Evolutionary conservation across 2,797 vertebrate genomes (phyloP).

Genomic region (Xyrichtys novacula): DNA sequence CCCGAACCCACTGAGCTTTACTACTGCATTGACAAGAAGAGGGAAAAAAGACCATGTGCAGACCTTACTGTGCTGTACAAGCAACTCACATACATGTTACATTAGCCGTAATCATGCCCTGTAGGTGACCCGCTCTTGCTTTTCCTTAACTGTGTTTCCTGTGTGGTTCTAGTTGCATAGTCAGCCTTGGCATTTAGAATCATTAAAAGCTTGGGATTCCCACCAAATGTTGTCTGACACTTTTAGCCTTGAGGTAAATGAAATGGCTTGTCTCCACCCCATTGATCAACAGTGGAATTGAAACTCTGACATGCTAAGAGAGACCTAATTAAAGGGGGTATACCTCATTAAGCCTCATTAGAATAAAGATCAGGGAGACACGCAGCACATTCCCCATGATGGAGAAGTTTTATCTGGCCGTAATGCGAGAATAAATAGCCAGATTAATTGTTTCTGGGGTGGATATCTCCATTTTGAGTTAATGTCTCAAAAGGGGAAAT

Average conservation of each 20-base stretch:
- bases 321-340: conserved; percentile 76
- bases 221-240: conserved; percentile 52
- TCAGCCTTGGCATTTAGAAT: conserved; percentile 14
- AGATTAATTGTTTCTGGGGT: conserved; percentile 24
- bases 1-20: neutral
- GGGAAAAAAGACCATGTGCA: neutral
- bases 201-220: conserved; percentile 39
- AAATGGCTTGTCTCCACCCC: conserved; percentile 72
- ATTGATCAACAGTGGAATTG: conserved; percentile 79
- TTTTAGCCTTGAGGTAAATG: conserved; percentile 73
- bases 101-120: too few species aligned
- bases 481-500: neutral
- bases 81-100: too few species aligned
- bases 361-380: conserved; percentile 69
- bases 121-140: neutral
- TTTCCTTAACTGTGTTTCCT: conserved; percentile 24
- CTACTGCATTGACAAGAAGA: neutral
- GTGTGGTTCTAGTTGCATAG: neutral
- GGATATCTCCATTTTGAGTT: conserved; percentile 27
- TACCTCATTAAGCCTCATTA: conserved; percentile 82
- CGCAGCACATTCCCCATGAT: conserved; percentile 36
- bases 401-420: conserved; percentile 32
- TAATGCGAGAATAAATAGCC: conserved; percentile 41
- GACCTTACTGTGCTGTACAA: neutral
- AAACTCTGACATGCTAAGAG: conserved; percentile 74